These are phyloP conservation scores for Andrena camellia DNA, from an alignment of 2,888 invertebrate genomes.

Conservation along the genomic window DNA sequence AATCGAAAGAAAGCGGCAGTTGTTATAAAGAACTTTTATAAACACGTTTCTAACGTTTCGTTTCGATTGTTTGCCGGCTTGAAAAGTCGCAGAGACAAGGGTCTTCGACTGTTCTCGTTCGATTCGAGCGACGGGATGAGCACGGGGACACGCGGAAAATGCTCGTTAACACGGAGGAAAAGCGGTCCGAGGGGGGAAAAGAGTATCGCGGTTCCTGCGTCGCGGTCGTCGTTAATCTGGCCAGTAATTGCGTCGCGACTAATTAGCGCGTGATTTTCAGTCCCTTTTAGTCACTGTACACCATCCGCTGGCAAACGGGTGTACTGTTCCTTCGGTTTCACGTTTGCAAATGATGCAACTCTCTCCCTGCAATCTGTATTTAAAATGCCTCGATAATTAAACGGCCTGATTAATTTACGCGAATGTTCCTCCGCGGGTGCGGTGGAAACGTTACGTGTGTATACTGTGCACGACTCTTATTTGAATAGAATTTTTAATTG, in stretches of 20 bases:
- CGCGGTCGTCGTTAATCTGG: slow-evolving; percentile 53
- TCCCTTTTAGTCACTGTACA: slow-evolving; percentile 33
- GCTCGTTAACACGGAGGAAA: slow-evolving; percentile 26
- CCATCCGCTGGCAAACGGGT: not conserved
- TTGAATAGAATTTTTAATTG: not conserved
- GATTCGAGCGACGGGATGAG: not conserved
- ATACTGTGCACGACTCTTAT: not conserved
- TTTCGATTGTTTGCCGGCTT: not conserved
- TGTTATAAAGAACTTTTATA: not conserved
- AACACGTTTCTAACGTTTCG: too few relatives aligned
- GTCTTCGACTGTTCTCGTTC: slow-evolving; percentile 4
- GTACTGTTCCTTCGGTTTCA: slow-evolving; percentile 9
- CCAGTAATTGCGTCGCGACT: slow-evolving; percentile 64
- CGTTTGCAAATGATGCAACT: not conserved
- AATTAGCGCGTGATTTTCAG: slow-evolving; percentile 64
- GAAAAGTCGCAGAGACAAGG: not conserved
- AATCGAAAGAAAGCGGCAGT: too few relatives aligned
- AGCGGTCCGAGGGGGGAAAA: not conserved
- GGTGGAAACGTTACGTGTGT: not conserved
- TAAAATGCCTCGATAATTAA: slow-evolving; percentile 6
- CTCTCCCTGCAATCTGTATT: slow-evolving; percentile 1
- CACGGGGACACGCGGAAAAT: slow-evolving; percentile 14
- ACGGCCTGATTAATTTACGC: slow-evolving; percentile 7
- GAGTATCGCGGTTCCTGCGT: slow-evolving; percentile 43
- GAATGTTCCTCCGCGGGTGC: not conserved